Evolutionary conservation across 2,888 invertebrate genomes (phyloP), one percentile per base, ranked within the genome.

Genomic region (Standfussiana lucernea): DNA sequence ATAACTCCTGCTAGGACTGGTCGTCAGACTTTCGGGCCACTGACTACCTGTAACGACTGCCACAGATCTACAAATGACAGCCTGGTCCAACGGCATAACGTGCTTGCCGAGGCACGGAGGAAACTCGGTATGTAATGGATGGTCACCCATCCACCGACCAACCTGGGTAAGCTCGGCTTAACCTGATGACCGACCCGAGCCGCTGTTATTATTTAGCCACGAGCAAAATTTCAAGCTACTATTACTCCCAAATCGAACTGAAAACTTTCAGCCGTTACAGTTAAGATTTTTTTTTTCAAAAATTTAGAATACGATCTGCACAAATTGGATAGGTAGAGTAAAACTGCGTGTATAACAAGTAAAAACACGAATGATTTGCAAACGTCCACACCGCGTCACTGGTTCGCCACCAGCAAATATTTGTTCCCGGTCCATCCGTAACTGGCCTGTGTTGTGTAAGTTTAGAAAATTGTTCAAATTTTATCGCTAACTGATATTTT

Each of bases 361-460:
- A 79, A 79, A 83, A 77, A 86, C 77, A 80, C 65, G 75, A 84
- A 82, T 89, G 86, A 88, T 89, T 89, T 85, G 79, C 76, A 71
- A 72, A 70, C 80, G 79, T 79, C 84, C 79, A 79, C 76, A 67
- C 40, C 84, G 88, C 84, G 79, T 80, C 85, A 82, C 79, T 78
- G 80, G 75, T 70, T 78, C 75, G 73, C 80, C 77, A 68, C 79
- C 65, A 69, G 71, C 84, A 86, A 87, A 89, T 85, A 89, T 89
- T 86, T 86, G 80, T 79, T 64, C 75, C 70, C 75, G 45, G 61
- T 79, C 77, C 76, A 87, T 87, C 81, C 76, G 75, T 83, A 81
- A 86, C 86, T 73, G 75, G 45, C 75, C 75, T 81, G 75, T 71
- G 65, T 75, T 81, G 79, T 85, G 77, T 83, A 15, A 68, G 76